phyloP scores from a whole-genome alignment of 2,113 vertebrate species.

The Rutilus rutilus region DNA sequence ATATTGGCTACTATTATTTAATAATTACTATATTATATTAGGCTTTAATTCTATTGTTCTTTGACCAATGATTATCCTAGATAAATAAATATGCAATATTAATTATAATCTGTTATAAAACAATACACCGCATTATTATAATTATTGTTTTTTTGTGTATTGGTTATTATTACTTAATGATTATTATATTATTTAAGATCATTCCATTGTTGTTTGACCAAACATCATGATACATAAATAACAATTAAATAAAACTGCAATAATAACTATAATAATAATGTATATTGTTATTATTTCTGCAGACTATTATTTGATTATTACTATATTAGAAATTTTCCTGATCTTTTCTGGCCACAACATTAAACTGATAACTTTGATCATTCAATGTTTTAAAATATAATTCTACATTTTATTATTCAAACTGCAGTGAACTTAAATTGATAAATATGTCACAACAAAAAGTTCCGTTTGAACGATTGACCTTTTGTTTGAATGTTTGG shows the following conservation, averaged over 20 bases:
- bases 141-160: background rate
- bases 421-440: background rate
- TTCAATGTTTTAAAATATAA: background rate
- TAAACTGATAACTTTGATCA: background rate
- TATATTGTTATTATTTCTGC: background rate
- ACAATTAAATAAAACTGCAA: background rate
- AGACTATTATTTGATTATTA: too few species aligned
- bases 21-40: background rate
- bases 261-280: too few species aligned
- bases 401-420: background rate
- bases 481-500: slow-evolving; percentile 49
- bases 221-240: background rate
- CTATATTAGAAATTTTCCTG: background rate
- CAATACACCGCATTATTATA: too few species aligned
- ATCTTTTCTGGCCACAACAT: background rate
- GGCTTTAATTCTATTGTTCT: background rate
- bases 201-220: background rate
- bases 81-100: background rate
- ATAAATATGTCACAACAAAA: slow-evolving; percentile 29
- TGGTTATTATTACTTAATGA: background rate
- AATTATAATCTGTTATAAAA: background rate
- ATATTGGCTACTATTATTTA: background rate
- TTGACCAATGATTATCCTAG: background rate
- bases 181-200: background rate
- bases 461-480: slow-evolving; percentile 25